phyloP scores from a whole-genome alignment of 2,888 invertebrate genomes.

The Athalia rosae region DNA sequence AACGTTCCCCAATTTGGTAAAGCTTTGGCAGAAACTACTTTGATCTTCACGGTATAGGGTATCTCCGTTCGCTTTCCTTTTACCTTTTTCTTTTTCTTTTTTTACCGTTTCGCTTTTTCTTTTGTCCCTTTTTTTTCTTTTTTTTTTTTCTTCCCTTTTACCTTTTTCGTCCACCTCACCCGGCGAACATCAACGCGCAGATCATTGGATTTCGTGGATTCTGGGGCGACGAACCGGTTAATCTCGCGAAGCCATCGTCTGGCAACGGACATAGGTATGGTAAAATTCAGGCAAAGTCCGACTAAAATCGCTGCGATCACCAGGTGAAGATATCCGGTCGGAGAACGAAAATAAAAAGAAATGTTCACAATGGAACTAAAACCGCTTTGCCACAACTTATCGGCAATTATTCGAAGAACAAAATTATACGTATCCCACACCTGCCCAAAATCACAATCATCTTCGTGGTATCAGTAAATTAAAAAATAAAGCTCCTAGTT shows the following conservation, averaged over 20 bases:
- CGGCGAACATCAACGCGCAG: slow-evolving; percentile 19
- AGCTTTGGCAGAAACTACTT: slow-evolving; percentile 36
- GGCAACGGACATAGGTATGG: neutral
- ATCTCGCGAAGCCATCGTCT: slow-evolving; percentile 35
- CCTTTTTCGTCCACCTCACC: slow-evolving; percentile 15
- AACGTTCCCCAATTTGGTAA: slow-evolving; percentile 43
- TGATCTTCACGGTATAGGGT: slow-evolving; percentile 32
- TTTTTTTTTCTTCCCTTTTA: neutral
- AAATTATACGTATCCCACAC: too few relatives aligned
- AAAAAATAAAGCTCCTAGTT: too few relatives aligned
- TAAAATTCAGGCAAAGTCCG: neutral
- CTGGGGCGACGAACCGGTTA: slow-evolving; percentile 37
- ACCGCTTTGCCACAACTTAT: too few relatives aligned
- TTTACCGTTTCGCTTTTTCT: neutral
- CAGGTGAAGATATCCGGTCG: neutral
- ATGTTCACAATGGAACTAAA: too few relatives aligned
- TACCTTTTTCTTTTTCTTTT: neutral
- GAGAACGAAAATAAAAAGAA: neutral
- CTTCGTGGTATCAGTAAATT: too few relatives aligned
- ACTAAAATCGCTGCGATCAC: neutral
- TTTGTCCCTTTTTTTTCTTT: neutral
- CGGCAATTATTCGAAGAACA: too few relatives aligned
- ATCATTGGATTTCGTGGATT: slow-evolving; percentile 44
- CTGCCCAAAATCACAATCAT: too few relatives aligned
- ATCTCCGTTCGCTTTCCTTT: neutral